phyloP scores from a whole-genome alignment of 2,113 vertebrate species.

The Rhabdornis inornatus region DNA sequence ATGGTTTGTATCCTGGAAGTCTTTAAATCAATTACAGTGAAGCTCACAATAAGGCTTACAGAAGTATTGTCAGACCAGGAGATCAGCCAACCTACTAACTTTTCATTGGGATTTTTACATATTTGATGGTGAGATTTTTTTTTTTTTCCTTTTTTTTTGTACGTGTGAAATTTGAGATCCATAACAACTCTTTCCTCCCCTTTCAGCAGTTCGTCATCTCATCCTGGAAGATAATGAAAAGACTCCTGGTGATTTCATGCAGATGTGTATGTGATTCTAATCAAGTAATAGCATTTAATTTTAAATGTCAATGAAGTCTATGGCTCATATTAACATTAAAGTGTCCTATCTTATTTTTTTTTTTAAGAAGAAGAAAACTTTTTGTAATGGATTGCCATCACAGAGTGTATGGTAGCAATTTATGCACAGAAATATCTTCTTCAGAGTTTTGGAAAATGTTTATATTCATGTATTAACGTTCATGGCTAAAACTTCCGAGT shows the following conservation, averaged over 20 bases:
- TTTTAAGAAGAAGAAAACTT: neutral
- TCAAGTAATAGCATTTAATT: neutral
- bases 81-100: neutral
- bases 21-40: neutral
- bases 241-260: neutral
- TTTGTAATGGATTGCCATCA: neutral
- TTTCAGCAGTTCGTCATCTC: slow-evolving; percentile 28
- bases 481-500: neutral
- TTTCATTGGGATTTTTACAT: neutral
- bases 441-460: neutral
- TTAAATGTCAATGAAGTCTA: neutral
- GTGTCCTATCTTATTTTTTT: neutral
- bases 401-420: neutral
- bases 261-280: neutral
- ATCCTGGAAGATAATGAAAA: slow-evolving; percentile 30
- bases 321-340: neutral
- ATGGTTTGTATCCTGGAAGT: neutral
- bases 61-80: neutral
- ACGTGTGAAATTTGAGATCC: neutral
- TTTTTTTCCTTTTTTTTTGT: neutral
- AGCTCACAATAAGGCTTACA: neutral
- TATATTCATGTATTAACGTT: neutral
- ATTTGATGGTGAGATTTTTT: neutral
- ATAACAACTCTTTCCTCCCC: slow-evolving; percentile 15
- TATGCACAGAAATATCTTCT: neutral